A percentile compares a stretch with the other conserved stretches of the same genome.
Evolutionary conservation across 2,113 vertebrate species (phyloP).

Genomic region (Ifrita kowaldi): DNA sequence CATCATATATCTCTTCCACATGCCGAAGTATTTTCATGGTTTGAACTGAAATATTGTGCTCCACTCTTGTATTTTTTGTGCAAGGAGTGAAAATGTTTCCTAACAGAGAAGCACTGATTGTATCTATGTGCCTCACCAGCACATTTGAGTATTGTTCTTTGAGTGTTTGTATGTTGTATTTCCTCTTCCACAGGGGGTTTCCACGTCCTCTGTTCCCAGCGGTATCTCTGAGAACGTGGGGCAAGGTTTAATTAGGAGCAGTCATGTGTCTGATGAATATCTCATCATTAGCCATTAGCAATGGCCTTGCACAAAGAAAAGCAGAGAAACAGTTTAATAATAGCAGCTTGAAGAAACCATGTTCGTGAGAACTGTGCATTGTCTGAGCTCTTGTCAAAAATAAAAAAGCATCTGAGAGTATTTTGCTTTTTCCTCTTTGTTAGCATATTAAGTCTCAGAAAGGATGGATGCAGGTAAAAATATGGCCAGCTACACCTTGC

Average conservation of each 20-base stretch:
- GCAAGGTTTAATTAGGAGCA: constrained; percentile 58
- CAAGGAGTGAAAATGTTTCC: background rate
- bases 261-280: constrained; percentile 51
- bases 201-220: constrained; percentile 16
- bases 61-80: background rate
- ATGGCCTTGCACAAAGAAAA: background rate
- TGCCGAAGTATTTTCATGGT: background rate
- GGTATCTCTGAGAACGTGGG: constrained; percentile 27
- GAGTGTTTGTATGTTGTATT: background rate
- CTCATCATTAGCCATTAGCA: constrained; percentile 40
- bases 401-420: background rate
- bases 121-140: background rate
- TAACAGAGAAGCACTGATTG: background rate
- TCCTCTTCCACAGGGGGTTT: constrained; percentile 23
- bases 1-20: background rate
- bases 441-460: background rate
- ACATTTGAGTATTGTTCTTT: background rate
- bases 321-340: background rate
- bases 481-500: background rate
- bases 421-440: background rate
- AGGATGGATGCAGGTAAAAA: background rate
- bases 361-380: background rate
- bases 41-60: background rate
- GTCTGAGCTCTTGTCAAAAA: background rate
- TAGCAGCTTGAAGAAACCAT: background rate